A percentile compares a stretch with the other conserved stretches of the same genome.
phyloP scores from a whole-genome alignment of 2,113 vertebrate genomes.

The Myrmecobius fasciatus region DNA sequence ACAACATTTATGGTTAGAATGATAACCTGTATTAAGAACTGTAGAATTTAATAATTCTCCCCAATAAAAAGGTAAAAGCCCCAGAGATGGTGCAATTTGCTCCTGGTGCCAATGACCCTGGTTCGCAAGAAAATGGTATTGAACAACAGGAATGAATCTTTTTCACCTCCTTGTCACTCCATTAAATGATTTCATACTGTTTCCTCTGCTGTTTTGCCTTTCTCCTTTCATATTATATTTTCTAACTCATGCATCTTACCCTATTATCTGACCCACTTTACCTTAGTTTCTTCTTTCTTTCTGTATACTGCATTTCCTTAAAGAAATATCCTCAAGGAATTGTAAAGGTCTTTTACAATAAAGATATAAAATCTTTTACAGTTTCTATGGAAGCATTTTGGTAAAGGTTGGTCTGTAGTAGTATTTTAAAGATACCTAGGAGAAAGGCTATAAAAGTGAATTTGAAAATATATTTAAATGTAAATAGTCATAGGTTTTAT shows the following conservation, averaged over 20 bases:
- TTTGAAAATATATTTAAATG: slow-evolving; percentile 26
- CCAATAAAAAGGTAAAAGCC: slow-evolving; percentile 55
- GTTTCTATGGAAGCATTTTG: slow-evolving; percentile 40
- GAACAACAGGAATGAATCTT: slow-evolving; percentile 62
- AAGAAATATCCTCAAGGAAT: slow-evolving; percentile 49
- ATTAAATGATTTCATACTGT: not conserved
- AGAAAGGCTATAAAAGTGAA: slow-evolving; percentile 21
- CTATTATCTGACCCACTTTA: slow-evolving; percentile 18
- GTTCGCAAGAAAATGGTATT: slow-evolving; percentile 31
- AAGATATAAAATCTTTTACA: slow-evolving; percentile 32
- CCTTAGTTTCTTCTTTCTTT: not conserved
- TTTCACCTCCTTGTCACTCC: slow-evolving; percentile 20
- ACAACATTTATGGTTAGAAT: slow-evolving; percentile 70
- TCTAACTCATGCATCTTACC: not conserved
- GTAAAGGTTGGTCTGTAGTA: slow-evolving; percentile 24
- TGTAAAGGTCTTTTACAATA: slow-evolving; percentile 54
- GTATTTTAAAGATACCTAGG: slow-evolving; percentile 44
- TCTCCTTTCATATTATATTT: slow-evolving; percentile 49
- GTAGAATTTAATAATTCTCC: slow-evolving; percentile 68
- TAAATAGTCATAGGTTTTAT: slow-evolving; percentile 18
- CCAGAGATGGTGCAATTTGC: slow-evolving; percentile 15
- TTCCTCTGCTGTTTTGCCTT: slow-evolving; percentile 22
- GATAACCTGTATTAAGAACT: slow-evolving; percentile 70
- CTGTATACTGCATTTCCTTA: slow-evolving; percentile 6
- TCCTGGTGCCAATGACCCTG: not conserved